A percentile compares a stretch with the other conserved stretches of the same genome.
phyloP scores from a whole-genome alignment of 1,140 invertebrate species.

The Babylonia areolata region DNA sequence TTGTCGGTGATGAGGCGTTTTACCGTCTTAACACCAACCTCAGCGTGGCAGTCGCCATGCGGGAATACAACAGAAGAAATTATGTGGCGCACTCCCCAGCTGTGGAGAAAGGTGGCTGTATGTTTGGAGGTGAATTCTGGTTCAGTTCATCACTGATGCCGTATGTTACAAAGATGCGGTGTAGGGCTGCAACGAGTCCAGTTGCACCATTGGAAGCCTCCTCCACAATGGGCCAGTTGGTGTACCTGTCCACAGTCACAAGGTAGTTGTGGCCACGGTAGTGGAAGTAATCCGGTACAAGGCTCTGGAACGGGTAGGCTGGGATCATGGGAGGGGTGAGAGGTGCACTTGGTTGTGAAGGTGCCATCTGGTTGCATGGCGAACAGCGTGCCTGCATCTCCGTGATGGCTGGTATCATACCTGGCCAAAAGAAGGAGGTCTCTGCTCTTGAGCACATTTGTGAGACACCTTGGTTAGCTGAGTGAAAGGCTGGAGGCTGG shows the following conservation, averaged over 20 bases:
- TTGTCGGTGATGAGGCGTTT: constrained; percentile 47
- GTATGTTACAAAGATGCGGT: constrained; percentile 49
- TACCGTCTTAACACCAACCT: not conserved
- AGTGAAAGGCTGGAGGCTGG: constrained; percentile 36
- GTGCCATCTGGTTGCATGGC: constrained; percentile 45
- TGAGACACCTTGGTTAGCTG: constrained; percentile 50
- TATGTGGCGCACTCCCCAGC: not conserved
- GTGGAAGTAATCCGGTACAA: constrained; percentile 48
- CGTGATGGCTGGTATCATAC: constrained; percentile 41
- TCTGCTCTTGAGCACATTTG: constrained; percentile 51
- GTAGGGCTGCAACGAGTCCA: constrained; percentile 38
- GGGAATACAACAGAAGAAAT: not conserved
- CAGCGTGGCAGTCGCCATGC: not conserved
- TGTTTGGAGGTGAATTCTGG: not conserved
- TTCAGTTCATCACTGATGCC: constrained; percentile 51
- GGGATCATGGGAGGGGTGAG: constrained; percentile 37
- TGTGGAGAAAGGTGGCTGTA: not conserved
- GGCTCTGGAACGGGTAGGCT: constrained; percentile 52
- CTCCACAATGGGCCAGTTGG: constrained; percentile 15
- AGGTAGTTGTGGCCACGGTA: constrained; percentile 48
- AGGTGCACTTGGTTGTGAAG: constrained; percentile 46
- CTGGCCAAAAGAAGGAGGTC: constrained; percentile 28
- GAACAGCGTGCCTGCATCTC: constrained; percentile 30
- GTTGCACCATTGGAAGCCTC: constrained; percentile 11
- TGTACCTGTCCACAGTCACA: constrained; percentile 10